Base-by-base conservation (phyloP, 2,797 vertebrate species). In the Halcyon leucocephala region DNA sequence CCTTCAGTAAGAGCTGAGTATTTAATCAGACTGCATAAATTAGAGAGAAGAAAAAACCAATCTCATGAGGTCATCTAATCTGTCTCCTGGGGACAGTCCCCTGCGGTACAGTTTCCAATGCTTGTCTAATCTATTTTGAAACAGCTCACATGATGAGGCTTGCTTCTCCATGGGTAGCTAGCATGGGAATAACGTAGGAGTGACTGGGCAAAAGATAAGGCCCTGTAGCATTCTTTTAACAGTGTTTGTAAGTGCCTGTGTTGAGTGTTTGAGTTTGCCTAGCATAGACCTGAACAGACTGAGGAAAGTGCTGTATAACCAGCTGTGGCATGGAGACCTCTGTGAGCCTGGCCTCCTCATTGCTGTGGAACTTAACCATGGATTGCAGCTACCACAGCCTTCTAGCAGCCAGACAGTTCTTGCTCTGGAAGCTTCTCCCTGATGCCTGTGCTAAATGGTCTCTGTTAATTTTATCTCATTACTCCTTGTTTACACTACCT, bases 41-140 rank as follows among this genome's bases (percentile, higher is more conserved):
- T 79, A 81, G 44, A 79, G 33, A 46, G 31, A n/a, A 64, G 26
- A 37, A 88, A 73, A 80, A 80, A 77, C 44, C 33, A 65, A 35
- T 44, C 5, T 1, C 21, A 54, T 90, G 62, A 91, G 64, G 86
- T 93, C 70, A 74, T 86, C 54, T 88, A 81, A 93, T 92, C 82
- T 88, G 82, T 90, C 65, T 78, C 78, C 72, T 39, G 83, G 42
- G 82, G 90, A 78, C 71, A 61, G 67, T 70, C 25, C 44, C 51
- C 60, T 91, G 67, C 65, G 49, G 85, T 58, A 62, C 42, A 49
- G 79, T 71, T 94, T 80, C 74, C 89, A 83, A 79, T 89, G 80
- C 93, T 89, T 95, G 89, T 96, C 74, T 73, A 64, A 4, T 76
- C 81, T 90, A 19, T 69, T 96, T 86, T 66, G 81, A 64, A 91